Base-by-base conservation (phyloP, 2,888 invertebrate species). In the Cheilosia scutellata region DNA sequence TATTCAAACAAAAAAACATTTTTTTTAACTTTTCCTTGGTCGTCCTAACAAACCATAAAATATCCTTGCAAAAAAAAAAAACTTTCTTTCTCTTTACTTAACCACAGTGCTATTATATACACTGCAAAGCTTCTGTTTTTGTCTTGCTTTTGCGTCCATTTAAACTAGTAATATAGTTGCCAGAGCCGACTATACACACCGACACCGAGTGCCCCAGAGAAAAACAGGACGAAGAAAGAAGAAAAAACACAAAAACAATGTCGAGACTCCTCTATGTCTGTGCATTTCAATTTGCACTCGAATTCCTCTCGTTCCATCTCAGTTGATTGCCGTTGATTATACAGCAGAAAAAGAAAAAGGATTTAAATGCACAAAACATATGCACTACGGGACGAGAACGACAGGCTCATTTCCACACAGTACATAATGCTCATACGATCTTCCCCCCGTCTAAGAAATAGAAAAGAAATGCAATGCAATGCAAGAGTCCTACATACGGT, bases 241-340 rank as follows among this genome's bases (percentile, higher is more conserved):
- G 27, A 55, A 27, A n/a, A 13, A 27, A 53, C 16, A 29, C 4
- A 51, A 13, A 60, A n/a, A 44, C 16, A 47, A 47, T 5, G 20
- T 47, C 16, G 25, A 33, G 63, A 58, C 75, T 75, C 58, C 47
- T 70, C 49, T 29, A 42, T 77, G 78, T 63, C 53, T 75, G 63
- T 77, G 74, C 83, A 84, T 79, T 75, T 75, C 63, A 75, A 63
- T 84, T 84, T 70, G 58, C 53, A 75, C 70, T 79, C 70, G 65
- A 79, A 79, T 75, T 84, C 72, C 53, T 70, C 70, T 70, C 68
- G 55, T 68, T 68, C 55, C 53, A 72, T 71, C 53, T 62, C 57
- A 83, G 60, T 78, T 78, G 49, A 74, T 63, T 62, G 72, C 62
- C 49, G 60, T 72, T 83, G 78, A 77, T 83, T 78, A 70, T 31